Base-by-base conservation (phyloP, 2,113 vertebrate genomes). In the Chrysochloris asiatica region DNA sequence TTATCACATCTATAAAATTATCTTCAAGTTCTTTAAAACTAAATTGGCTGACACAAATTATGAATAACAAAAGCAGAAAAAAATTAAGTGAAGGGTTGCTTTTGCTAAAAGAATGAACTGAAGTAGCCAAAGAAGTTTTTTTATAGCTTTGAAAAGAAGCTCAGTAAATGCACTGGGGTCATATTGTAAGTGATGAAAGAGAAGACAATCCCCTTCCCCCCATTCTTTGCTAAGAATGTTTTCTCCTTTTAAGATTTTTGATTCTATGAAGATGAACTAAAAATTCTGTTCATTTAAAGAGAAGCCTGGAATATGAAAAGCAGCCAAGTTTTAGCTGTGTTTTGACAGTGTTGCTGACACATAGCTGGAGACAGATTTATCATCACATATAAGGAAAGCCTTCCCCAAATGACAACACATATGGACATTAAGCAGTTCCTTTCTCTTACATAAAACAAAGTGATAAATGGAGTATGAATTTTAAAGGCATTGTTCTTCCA, bases 281-380 rank as follows among this genome's bases (percentile, higher is more conserved):
- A 63, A 26, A 61, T 72, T 92, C 41, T 47, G 9, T 69, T 87
- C 38, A 50, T 63, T 82, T 95, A 75, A 82, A 78, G 69, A 80
- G 41, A 92, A 84, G 8, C 8, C 17, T 87, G 75, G 82, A 71
- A 52, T 65, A 71, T 41, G 75, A 89, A 48, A 85, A 83, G 10
- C 63, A 90, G 28, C 61, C 28, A 7, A 13, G 47, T 0, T 19
- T 86, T 19, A 45, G 73, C 83, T 89, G 69, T 13, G 0, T 0
- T 87, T 38, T 80, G 85, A 76, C 82, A 75, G 8, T 65, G 12
- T 13, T 80, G 82, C 54, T 78, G 91, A 79, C 72, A 81, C n/a
- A 38, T 59, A 90, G 88, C 82, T 83, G 85, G 87, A 79, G 59
- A 61, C 47, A 85, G 88, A 93, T 93, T 92, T 94, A 95, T 94